Evolutionary conservation across 1,140 invertebrate species (phyloP), one percentile per base, ranked within the genome.

Genomic region (Aphelinus certus): DNA sequence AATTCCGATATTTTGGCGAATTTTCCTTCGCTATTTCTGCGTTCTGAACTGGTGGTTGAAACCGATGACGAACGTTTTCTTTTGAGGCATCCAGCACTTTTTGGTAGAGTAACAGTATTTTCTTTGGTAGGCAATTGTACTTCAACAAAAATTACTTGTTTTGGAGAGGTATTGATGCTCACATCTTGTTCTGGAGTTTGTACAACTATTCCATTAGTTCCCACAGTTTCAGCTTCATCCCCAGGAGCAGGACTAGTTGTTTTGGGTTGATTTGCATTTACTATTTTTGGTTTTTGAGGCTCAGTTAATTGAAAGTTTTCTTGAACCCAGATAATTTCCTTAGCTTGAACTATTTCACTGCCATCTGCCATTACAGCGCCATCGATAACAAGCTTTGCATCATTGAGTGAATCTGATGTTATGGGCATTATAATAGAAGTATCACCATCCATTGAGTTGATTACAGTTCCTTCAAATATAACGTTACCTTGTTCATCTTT

Each of bases 1-100:
- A 85, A 74, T 62, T 85, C 79, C 0, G 81, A 79, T 47, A 85
- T 76, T 73, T 80, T 85, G n/a, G 76, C n/a, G 65, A 57, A 64
- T 65, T 53, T 65, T 4, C 60, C 58, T 48, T 69, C 64, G 51
- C 63, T 67, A 61, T 10, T 62, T 62, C 7, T 62, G 42, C 47
- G 7, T 61, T 60, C 58, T 56, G 47, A 63, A 49, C 62, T 73
- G 10, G 45, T 42, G 48, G 6, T 55, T 10, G 70, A 72, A 26
- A 26, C 26, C 26, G 26, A 26, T 64, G 48, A 2, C 10, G 42
- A 56, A n/a, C 70, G 70, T 3, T 67, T 73, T 61, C 64, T 68
- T 55, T 53, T 68, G 10, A 53, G 9, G 2, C 3, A 10, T 7
- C 3, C 53, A 43, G 26, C n/a, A 73, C 6, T 10, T 47, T 71